Percentiles rank a stretch among this genome's conserved stretches.
These are phyloP conservation scores for Heliopora coerulea DNA, from an alignment of 92 coral and sea anemone genomes.

Conservation along the genomic window DNA sequence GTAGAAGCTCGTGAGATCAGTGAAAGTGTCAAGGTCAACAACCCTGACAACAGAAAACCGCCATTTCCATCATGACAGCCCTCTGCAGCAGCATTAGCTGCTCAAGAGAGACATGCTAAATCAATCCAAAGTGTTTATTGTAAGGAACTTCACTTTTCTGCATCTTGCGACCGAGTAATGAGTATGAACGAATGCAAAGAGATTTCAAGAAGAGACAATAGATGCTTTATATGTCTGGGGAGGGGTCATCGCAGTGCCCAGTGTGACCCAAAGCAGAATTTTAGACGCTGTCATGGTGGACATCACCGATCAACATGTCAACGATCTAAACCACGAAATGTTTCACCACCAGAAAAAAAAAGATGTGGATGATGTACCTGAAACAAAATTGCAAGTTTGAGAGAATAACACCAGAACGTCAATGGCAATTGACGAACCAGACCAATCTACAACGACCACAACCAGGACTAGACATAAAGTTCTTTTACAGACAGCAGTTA, in stretches of 20 bases:
- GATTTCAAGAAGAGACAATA: slow-evolving; percentile 26
- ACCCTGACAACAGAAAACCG: neutral
- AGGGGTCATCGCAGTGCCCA: slow-evolving; percentile 39
- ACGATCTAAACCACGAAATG: neutral
- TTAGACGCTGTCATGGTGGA: slow-evolving; percentile 47
- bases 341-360: too few relatives aligned
- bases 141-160: slow-evolving; percentile 49
- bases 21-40: slow-evolving; percentile 31
- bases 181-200: slow-evolving; percentile 37
- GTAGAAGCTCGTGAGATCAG: slow-evolving; percentile 59
- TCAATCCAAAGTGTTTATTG: slow-evolving; percentile 47
- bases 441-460: too few relatives aligned
- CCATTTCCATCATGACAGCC: neutral
- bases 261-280: slow-evolving; percentile 33
- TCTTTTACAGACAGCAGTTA: slow-evolving; percentile 52
- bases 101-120: neutral
- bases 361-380: too few relatives aligned
- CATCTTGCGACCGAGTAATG: slow-evolving; percentile 49
- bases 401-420: neutral
- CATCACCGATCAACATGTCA: slow-evolving; percentile 44
- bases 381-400: neutral
- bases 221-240: slow-evolving; percentile 54
- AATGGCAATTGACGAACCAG: neutral
- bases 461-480: slow-evolving; percentile 25
- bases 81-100: slow-evolving; percentile 33